A percentile compares a stretch with the other conserved stretches of the same genome.
These are phyloP conservation scores for Lucilia sericata DNA, from an alignment of 1,140 invertebrate species.

Conservation along the genomic window DNA sequence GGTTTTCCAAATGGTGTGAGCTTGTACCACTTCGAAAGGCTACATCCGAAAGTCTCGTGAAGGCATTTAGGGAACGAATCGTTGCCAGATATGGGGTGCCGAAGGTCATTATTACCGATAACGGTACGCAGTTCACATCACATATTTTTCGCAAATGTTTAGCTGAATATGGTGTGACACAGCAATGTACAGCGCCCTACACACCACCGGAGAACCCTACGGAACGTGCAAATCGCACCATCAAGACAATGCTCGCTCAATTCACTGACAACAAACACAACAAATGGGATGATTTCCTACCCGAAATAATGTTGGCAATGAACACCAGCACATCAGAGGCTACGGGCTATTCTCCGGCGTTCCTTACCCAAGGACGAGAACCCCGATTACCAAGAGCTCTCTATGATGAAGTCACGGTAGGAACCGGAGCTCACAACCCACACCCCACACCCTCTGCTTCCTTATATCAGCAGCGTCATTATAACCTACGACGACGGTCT, in stretches of 20 bases:
- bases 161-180: background rate
- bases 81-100: too few species aligned
- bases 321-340: slow-evolving; percentile 24
- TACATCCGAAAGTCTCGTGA: background rate
- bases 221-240: background rate
- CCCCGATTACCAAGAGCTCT: slow-evolving; percentile 16
- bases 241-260: background rate
- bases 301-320: slow-evolving; percentile 33
- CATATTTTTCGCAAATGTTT: too few species aligned
- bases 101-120: slow-evolving; percentile 23
- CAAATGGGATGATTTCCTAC: too few species aligned
- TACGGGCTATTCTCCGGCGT: slow-evolving; percentile 35
- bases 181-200: background rate
- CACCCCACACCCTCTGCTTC: background rate
- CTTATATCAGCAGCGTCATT: background rate
- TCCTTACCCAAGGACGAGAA: slow-evolving; percentile 34
- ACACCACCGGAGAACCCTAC: background rate
- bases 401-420: slow-evolving; percentile 21
- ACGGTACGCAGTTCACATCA: slow-evolving; percentile 28
- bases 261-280: too few species aligned
- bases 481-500: slow-evolving; percentile 28
- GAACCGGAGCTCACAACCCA: background rate
- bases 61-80: background rate
- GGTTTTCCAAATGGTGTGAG: slow-evolving; percentile 41
- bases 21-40: slow-evolving; percentile 39